Base-by-base conservation (phyloP, 2,888 invertebrate genomes). In the Boloria euphrosyne region DNA sequence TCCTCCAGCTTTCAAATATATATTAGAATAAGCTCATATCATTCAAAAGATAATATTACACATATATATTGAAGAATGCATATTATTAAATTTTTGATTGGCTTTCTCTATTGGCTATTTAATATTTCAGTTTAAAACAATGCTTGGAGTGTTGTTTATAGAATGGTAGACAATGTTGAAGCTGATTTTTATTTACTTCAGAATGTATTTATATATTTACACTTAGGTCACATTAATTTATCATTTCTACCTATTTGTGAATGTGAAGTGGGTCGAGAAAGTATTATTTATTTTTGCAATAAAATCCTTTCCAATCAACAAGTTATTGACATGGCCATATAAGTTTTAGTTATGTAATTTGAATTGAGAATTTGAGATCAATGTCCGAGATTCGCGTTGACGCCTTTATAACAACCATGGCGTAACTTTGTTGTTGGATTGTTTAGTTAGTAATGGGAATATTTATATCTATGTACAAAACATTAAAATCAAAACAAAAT, bases 291-390 rank as follows among this genome's bases (percentile, higher is more conserved):
- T 60, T 55, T 6, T 46, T 59, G 51, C n/a, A 67, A 53, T 66
- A 63, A 65, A 60, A 57, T 17, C 17, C n/a, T 55, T 55, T 47
- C 51, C 38, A 13, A 16, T 54, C 54, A 47, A 62, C 67, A 27
- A 62, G 65, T 54, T 82, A 82, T 79, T 78, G 75, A 74, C 76
- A 75, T 76, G 73, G 70, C 69, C 67, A 71, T 73, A 75, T 72
- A 73, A 59, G 75, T 74, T 75, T 67, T 67, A 63, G 53, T 70
- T 66, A 69, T 71, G 73, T 77, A 79, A 80, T 66, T 50, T 17
- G 63, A 73, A 80, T 71, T 71, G 68, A 70, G 68, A 73, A 62
- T 74, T 83, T 81, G 81, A 83, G 82, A 86, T 80, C 80, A 81
- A 80, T 77, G 82, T 75, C 78, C 78, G 80, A 77, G 77, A 81